A percentile compares a stretch with the other conserved stretches of the same genome.
Conservation (phyloP, 1,140 invertebrate species). For the Formica exsecta region DNA sequence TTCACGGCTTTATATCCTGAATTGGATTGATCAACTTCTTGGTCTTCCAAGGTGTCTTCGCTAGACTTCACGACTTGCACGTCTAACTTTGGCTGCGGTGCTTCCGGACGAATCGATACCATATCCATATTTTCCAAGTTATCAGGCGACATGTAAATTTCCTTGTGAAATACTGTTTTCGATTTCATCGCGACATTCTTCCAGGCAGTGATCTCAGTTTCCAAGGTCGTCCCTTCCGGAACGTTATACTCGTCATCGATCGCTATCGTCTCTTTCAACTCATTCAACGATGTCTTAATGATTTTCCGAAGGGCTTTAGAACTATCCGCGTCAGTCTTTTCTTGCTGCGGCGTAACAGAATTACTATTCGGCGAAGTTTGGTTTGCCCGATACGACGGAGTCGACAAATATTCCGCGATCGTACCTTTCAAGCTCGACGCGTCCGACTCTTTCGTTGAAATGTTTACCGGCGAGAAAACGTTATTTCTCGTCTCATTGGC, state of each 20-base stretch:
- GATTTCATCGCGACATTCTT: constrained; percentile 66
- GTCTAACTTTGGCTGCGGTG: constrained; percentile 73
- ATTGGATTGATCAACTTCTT: neutral
- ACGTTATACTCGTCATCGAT: constrained; percentile 69
- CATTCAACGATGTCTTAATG: neutral
- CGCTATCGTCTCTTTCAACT: neutral
- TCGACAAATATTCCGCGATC: neutral
- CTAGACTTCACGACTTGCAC: constrained; percentile 57
- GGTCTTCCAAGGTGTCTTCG: neutral
- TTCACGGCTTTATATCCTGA: neutral
- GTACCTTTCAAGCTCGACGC: neutral
- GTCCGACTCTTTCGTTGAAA: too few species aligned
- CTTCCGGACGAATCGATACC: constrained; percentile 78
- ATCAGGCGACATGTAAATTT: neutral
- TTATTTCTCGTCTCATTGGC: neutral
- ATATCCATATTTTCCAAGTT: neutral
- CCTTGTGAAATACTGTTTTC: constrained; percentile 8
- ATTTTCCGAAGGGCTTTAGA: neutral
- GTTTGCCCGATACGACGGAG: neutral
- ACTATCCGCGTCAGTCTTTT: neutral
- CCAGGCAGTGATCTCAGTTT: constrained; percentile 75
- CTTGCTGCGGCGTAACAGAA: neutral
- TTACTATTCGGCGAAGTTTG: neutral
- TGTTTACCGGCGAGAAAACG: neutral
- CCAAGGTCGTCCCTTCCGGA: constrained; percentile 1